A percentile compares a stretch with the other conserved stretches of the same genome.
phyloP scores from a whole-genome alignment of 2,797 vertebrate genomes.

The Cynopterus sphinx region DNA sequence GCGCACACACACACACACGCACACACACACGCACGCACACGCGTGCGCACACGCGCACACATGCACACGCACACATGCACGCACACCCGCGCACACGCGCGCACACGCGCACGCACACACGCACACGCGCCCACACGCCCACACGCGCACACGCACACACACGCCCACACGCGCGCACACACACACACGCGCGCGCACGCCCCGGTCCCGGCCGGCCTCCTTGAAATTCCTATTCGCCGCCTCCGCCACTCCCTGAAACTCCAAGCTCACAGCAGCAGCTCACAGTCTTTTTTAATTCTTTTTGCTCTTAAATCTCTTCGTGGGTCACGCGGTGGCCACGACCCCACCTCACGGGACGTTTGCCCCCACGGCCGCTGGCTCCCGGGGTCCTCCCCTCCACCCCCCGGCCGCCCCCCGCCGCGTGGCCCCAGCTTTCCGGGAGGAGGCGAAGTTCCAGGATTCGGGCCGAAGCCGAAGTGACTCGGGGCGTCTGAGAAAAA shows the following conservation, averaged over 20 bases:
- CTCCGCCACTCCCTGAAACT: conserved; percentile 45
- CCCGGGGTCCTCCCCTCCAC: rapidly evolving
- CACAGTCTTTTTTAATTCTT: background rate
- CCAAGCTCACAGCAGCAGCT: background rate
- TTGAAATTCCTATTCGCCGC: background rate
- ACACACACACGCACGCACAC: too few species aligned
- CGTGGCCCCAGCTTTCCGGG: background rate
- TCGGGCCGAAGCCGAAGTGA: background rate
- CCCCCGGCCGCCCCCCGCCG: too few species aligned
- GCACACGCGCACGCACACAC: too few species aligned
- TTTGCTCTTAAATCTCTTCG: background rate
- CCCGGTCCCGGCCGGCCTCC: background rate
- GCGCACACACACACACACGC: too few species aligned
- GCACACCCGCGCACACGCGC: too few species aligned
- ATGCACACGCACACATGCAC: too few species aligned
- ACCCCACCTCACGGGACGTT: rapidly evolving
- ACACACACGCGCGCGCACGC: too few species aligned
- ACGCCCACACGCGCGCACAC: too few species aligned
- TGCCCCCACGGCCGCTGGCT: background rate
- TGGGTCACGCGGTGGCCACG: background rate
- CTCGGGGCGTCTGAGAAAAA: background rate
- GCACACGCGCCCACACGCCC: too few species aligned
- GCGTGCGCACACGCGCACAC: too few species aligned
- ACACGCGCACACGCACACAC: too few species aligned
- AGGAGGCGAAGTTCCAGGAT: background rate